phyloP scores from a whole-genome alignment of 2,797 vertebrate genomes.

The Amniataba percoides region DNA sequence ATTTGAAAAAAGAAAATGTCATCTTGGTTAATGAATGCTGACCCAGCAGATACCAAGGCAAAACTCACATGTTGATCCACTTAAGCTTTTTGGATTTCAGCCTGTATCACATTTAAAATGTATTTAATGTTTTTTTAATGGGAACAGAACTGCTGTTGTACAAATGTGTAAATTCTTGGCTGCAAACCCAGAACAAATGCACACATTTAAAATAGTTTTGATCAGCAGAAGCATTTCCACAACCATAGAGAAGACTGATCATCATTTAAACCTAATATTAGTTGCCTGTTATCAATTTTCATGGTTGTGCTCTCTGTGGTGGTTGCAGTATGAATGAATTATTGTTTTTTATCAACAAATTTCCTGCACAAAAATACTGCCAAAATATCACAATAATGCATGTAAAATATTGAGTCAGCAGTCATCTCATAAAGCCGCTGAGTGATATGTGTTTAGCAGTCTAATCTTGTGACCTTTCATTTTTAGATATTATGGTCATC shows the following conservation, averaged over 20 bases:
- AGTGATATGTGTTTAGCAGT: background rate
- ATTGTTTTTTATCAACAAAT: background rate
- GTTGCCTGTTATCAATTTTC: background rate
- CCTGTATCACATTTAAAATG: slow-evolving; percentile 4
- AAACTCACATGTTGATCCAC: slow-evolving; percentile 17
- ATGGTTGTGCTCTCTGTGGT: background rate
- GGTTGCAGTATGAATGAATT: background rate
- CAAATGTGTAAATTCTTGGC: slow-evolving; percentile 1
- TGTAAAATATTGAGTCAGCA: background rate
- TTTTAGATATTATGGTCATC: background rate
- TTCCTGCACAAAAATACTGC: background rate
- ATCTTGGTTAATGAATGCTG: slow-evolving; percentile 5
- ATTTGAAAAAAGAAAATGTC: too few species aligned
- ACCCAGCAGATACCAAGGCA: background rate
- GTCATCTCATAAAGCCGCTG: background rate
- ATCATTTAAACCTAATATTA: background rate
- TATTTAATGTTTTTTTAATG: slow-evolving; percentile 12
- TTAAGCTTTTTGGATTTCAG: background rate
- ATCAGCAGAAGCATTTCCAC: background rate
- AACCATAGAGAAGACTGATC: background rate
- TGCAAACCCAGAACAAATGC: background rate
- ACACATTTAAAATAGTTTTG: background rate
- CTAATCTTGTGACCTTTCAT: slow-evolving; percentile 5
- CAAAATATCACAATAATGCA: too few species aligned
- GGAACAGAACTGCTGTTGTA: slow-evolving; percentile 16